Percentiles rank a stretch among this genome's conserved stretches.
These are phyloP conservation scores for Tenthredo amoena DNA, from an alignment of 2,888 invertebrate species.

Conservation along the genomic window DNA sequence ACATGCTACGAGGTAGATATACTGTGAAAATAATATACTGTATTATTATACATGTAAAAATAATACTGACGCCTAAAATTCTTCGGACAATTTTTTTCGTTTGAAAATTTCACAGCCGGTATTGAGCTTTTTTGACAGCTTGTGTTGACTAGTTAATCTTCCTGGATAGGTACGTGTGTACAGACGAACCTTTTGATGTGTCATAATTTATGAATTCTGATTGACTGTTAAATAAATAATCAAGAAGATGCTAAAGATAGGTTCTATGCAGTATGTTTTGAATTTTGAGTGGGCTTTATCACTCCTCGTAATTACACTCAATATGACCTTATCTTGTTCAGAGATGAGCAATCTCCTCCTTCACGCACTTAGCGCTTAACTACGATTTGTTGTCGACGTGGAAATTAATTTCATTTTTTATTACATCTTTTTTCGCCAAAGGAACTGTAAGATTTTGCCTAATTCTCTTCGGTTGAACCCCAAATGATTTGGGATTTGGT, in stretches of 20 bases:
- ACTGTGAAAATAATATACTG: neutral
- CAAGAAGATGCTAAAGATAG: neutral
- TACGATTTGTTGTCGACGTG: neutral
- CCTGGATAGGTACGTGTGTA: neutral
- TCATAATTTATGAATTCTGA: neutral
- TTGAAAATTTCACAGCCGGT: neutral
- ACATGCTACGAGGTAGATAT: neutral
- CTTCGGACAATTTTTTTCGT: neutral
- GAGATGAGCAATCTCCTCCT: constrained; percentile 19
- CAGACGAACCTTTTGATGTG: neutral
- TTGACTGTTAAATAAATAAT: neutral
- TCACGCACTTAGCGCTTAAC: constrained; percentile 8
- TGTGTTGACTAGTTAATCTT: neutral
- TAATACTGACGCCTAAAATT: neutral
- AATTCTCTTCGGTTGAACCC: neutral
- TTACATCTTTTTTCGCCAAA: neutral
- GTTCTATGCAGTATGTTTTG: neutral
- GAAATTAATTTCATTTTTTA: neutral
- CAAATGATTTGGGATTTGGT: neutral
- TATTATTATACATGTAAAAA: neutral
- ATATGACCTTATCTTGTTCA: constrained; percentile 14
- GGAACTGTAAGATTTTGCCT: neutral
- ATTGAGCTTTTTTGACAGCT: neutral
- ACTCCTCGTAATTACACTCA: neutral
- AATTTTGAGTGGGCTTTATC: constrained; percentile 4